These are phyloP conservation scores for Protodeltote pygarga DNA, from an alignment of 2,888 invertebrate species.

Conservation along the genomic window DNA sequence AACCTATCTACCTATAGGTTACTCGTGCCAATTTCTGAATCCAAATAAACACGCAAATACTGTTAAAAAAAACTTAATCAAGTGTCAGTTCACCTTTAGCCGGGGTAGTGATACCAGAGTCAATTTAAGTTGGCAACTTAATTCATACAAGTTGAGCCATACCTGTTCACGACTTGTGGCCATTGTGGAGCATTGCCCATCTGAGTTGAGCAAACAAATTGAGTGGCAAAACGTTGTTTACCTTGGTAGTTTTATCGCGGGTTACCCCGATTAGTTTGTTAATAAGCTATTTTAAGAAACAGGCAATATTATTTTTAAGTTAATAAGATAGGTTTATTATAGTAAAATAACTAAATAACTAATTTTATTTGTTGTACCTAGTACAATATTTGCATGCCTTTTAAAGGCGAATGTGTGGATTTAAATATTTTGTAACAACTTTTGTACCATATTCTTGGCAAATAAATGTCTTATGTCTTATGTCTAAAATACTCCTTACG, in stretches of 20 bases:
- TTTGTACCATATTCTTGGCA: too few species aligned
- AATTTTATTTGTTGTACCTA: too few species aligned
- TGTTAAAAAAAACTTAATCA: not conserved
- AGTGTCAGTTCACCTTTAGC: constrained; percentile 40
- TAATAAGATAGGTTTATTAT: too few species aligned
- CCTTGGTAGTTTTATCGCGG: constrained; percentile 35
- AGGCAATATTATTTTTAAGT: too few species aligned
- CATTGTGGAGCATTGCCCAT: constrained; percentile 51
- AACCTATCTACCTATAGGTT: too few species aligned
- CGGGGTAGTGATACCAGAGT: constrained; percentile 60
- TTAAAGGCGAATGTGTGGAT: too few species aligned
- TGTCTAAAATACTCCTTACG: too few species aligned
- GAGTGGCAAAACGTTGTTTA: constrained; percentile 26
- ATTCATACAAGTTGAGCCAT: constrained; percentile 69
- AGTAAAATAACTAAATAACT: too few species aligned
- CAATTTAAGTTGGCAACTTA: constrained; percentile 76
- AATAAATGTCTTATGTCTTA: too few species aligned
- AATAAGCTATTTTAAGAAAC: constrained; percentile 18
- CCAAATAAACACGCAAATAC: not conserved
- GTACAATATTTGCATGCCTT: too few species aligned
- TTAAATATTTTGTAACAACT: too few species aligned
- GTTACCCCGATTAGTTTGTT: too few species aligned
- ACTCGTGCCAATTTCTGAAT: not conserved
- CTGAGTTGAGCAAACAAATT: constrained; percentile 39
- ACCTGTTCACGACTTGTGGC: constrained; percentile 59